phyloP scores from a whole-genome alignment of 2,113 vertebrate species.

The Trichechus manatus region DNA sequence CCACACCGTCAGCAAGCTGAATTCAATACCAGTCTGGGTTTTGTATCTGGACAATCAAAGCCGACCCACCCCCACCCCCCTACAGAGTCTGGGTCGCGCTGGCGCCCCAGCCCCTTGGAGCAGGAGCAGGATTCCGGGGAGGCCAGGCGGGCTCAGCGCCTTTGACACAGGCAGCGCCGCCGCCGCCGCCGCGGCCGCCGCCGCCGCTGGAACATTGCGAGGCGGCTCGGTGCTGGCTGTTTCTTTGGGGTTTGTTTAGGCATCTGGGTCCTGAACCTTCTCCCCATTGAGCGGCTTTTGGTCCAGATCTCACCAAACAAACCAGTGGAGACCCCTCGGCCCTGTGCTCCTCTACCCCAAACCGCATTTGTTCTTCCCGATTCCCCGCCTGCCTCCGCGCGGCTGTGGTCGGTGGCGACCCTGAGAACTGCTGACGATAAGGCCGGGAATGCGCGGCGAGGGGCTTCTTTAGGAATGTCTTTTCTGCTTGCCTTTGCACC shows the following conservation, averaged over 20 bases:
- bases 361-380: not conserved
- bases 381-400: rapidly evolving
- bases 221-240: not conserved
- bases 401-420: not conserved
- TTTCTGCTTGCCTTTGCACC: not conserved
- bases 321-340: not conserved
- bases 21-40: conserved; percentile 76
- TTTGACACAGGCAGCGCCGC: not conserved
- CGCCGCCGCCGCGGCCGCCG: rapidly evolving
- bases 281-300: conserved; percentile 13
- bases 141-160: not conserved
- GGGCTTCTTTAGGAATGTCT: conserved; percentile 60
- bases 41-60: conserved; percentile 75
- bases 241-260: not conserved
- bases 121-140: not conserved
- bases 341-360: not conserved
- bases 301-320: conserved; percentile 38
- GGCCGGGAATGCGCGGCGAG: not conserved
- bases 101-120: conserved; percentile 5
- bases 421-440: conserved; percentile 56
- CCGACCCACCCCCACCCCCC: not conserved
- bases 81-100: not conserved
- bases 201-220: not conserved
- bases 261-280: not conserved
- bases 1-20: not conserved